Base-by-base conservation (phyloP, 2,888 invertebrate genomes). In the Polydrusus pterygomalis region DNA sequence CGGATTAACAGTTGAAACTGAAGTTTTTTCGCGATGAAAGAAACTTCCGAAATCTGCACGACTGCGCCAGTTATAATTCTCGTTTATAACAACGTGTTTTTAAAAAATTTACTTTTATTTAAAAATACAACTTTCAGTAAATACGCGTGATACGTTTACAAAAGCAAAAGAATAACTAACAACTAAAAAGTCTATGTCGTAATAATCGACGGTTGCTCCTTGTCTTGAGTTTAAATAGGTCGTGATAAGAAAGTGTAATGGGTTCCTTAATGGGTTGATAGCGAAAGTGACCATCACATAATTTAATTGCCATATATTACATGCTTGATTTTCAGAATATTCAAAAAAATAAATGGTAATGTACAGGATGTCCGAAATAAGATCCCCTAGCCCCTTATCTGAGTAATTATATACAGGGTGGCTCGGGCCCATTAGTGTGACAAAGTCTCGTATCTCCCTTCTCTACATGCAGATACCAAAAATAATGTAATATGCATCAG, bases 101-200 rank as follows among this genome's bases (percentile, higher is more conserved):
- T 43, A 43, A 43, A 43, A 43, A 43, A 43, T 43, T 43, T 43
- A 43, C 10, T 43, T 43, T 13, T 43, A 17, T 17, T 17, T n/a
- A 9, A 17, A 49, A 49, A 49, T 49, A 49, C 47, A 17, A 13
- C 17, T 49, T 49, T 49, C n/a, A 45, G 25, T 17, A 49, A 49
- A 49, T 49, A 49, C 47, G 47, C 17, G 17, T 9, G 15, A 49
- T 49, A 18, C 17, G 47, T 49, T 49, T 49, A 49, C 47, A 49
- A 49, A 49, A n/a, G n/a, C n/a, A 9, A 17, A 17, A 49, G 9
- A 17, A 6, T n/a, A 17, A 49, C 6, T 15, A 49, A 15, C 9
- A 49, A 49, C 47, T 49, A 17, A 17, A 49, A 49, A 9, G 9
- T 17, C 17, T 17, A 49, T 49, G 47, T 49, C 47, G 43, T 9